These are phyloP conservation scores for Chloroclystis v-ata DNA, from an alignment of 2,888 invertebrate species.

Conservation along the genomic window DNA sequence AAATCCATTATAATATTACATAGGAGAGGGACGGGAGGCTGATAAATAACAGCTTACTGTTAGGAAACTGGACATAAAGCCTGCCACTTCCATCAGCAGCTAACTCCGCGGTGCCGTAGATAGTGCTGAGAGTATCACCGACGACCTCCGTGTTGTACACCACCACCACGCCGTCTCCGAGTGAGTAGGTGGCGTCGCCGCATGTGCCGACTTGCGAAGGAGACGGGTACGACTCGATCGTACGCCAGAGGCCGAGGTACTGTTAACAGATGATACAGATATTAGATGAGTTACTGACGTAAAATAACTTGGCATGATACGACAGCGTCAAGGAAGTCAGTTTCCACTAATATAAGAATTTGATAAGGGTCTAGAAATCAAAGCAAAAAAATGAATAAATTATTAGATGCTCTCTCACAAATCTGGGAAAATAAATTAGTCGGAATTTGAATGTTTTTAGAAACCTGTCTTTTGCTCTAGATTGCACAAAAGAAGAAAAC, in stretches of 20 bases:
- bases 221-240: constrained; percentile 50
- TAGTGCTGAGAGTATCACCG: constrained; percentile 36
- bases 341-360: too few species aligned
- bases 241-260: constrained; percentile 48
- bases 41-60: constrained; percentile 12
- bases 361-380: too few species aligned
- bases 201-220: constrained; percentile 50
- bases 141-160: constrained; percentile 52
- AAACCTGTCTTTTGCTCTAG: too few species aligned
- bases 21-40: too few species aligned
- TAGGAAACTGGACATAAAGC: constrained; percentile 42
- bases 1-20: too few species aligned
- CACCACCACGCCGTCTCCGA: constrained; percentile 32
- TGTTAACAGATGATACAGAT: constrained; percentile 10
- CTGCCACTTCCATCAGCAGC: constrained; percentile 79
- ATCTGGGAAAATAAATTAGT: too few species aligned
- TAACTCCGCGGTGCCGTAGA: constrained; percentile 48
- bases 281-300: background rate
- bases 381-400: too few species aligned
- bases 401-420: too few species aligned
- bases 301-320: background rate
- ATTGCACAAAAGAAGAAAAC: too few species aligned
- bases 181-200: constrained; percentile 44
- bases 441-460: too few species aligned
- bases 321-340: too few species aligned